phyloP scores from a whole-genome alignment of 2,888 invertebrate species.

The Macaria notata region DNA sequence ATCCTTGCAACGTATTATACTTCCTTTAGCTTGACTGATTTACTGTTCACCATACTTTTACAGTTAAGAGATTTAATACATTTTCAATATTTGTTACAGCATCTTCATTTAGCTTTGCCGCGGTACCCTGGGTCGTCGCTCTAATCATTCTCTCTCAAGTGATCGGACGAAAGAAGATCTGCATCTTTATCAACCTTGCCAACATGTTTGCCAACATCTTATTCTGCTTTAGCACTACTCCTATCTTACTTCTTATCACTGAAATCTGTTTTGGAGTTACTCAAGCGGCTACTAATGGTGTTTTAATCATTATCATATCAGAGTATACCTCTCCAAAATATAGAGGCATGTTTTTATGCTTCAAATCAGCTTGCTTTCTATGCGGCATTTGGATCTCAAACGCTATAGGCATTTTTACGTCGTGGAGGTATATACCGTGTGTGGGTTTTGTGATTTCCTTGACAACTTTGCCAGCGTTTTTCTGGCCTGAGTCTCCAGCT shows the following conservation, averaged over 20 bases:
- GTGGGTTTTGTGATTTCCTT: neutral
- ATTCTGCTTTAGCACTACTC: neutral
- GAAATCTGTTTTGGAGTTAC: neutral
- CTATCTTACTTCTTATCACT: neutral
- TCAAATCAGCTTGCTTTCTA: neutral
- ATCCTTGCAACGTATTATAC: no score
- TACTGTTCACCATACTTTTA: no score
- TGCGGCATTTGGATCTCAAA: conserved; percentile 2
- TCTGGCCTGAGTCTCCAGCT: conserved; percentile 1
- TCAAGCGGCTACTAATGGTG: neutral
- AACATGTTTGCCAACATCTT: neutral
- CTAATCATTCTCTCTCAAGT: neutral
- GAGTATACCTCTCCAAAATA: conserved; percentile 1
- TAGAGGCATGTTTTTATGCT: neutral
- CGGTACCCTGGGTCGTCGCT: neutral
- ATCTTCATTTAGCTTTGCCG: neutral
- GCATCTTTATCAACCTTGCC: neutral
- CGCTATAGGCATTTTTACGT: neutral
- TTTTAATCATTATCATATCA: neutral
- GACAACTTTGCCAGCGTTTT: neutral
- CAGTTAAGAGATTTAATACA: no score
- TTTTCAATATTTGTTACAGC: neutral
- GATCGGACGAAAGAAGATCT: neutral
- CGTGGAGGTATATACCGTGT: neutral
- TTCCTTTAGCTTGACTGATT: no score